A percentile compares a stretch with the other conserved stretches of the same genome.
Evolutionary conservation across 2,113 vertebrate species (phyloP).

Genomic region (Sylvia atricapilla): DNA sequence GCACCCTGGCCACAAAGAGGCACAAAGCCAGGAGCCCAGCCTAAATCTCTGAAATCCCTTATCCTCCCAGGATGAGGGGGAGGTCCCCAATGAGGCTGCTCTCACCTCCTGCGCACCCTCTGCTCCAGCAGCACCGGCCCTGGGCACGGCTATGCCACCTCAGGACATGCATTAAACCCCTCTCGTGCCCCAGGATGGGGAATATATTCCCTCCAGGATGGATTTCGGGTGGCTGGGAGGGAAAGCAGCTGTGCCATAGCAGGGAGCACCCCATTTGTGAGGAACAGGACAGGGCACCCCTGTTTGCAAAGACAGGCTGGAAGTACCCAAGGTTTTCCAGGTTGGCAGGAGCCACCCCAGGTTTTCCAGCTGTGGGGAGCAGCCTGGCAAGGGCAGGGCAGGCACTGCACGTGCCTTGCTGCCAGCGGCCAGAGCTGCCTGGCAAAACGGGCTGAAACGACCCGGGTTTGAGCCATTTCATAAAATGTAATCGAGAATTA

Average conservation of each 20-base stretch:
- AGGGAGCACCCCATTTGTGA: background rate
- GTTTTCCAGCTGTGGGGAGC: background rate
- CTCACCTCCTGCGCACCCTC: background rate
- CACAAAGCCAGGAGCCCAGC: background rate
- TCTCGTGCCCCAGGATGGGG: background rate
- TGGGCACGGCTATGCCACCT: background rate
- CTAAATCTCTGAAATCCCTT: background rate
- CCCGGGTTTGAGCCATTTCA: background rate
- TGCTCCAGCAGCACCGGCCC: background rate
- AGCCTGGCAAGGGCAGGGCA: background rate
- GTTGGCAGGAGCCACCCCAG: fast-evolving
- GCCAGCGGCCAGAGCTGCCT: background rate
- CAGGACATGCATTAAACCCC: background rate
- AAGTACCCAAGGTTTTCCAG: background rate
- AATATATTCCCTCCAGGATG: background rate
- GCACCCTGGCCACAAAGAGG: background rate
- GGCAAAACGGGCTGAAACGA: background rate
- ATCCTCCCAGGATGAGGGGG: background rate
- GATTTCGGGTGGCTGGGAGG: background rate
- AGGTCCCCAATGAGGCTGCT: background rate
- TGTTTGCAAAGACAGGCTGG: background rate
- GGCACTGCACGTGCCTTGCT: background rate
- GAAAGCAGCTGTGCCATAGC: fast-evolving
- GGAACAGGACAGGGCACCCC: background rate
- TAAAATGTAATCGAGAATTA: background rate